phyloP scores from a whole-genome alignment of 1,140 invertebrate genomes.

The Caenorhabditis inopinata region DNA sequence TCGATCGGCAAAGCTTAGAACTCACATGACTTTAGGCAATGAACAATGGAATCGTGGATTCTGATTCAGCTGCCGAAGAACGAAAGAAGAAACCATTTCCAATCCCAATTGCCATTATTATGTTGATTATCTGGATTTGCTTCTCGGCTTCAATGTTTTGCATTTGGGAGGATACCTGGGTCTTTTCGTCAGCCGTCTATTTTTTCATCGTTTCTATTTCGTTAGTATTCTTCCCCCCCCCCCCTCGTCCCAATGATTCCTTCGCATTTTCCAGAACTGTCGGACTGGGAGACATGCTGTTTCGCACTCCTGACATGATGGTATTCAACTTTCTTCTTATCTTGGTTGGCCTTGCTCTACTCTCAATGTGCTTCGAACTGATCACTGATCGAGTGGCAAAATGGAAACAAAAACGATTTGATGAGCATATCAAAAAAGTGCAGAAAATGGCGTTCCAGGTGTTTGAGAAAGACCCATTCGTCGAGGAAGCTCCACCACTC shows the following conservation, averaged over 20 bases:
- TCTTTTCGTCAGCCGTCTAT: constrained; percentile 60
- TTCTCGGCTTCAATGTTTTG: constrained; percentile 59
- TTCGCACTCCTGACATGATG: constrained; percentile 64
- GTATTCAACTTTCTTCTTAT: constrained; percentile 64
- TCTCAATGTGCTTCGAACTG: constrained; percentile 65
- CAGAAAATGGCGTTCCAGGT: constrained; percentile 64
- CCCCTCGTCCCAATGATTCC: neutral
- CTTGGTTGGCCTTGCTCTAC: constrained; percentile 62
- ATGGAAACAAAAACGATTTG: constrained; percentile 41
- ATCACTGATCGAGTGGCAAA: constrained; percentile 40
- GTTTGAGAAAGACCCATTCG: constrained; percentile 51
- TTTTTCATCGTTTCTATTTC: constrained; percentile 66
- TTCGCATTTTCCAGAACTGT: constrained; percentile 56
- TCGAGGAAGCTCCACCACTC: constrained; percentile 59
- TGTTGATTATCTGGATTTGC: constrained; percentile 62
- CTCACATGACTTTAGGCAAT: constrained; percentile 35
- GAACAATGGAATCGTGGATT: constrained; percentile 16
- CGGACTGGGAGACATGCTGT: constrained; percentile 62
- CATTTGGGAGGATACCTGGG: constrained; percentile 64
- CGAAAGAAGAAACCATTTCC: constrained; percentile 54
- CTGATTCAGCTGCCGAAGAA: constrained; percentile 37
- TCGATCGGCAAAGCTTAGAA: neutral
- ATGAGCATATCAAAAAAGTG: constrained; percentile 63
- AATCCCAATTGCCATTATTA: constrained; percentile 58
- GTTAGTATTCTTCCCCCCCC: constrained; percentile 24